Evolutionary conservation across 2,888 invertebrate genomes (phyloP), one percentile per base, ranked within the genome.

Genomic region (Agrotis clavis): DNA sequence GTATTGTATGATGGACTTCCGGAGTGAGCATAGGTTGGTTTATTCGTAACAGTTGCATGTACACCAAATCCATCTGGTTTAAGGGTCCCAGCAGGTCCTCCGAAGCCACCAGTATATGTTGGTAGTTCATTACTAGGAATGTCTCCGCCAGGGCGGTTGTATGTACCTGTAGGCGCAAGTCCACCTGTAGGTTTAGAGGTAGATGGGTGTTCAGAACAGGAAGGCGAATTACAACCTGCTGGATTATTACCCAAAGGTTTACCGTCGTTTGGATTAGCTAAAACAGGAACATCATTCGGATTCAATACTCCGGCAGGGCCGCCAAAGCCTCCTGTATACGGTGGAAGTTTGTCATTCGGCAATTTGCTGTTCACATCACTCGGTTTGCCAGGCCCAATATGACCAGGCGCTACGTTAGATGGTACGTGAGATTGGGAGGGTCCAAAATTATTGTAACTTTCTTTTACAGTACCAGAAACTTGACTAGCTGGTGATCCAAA

Each of bases 21-120:
- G 57, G 74, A 59, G 48, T 80, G 71, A 35, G 61, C 50, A 50
- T 63, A 56, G 18, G 51, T 71, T 56, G 85, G 77, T 35, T 75
- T 77, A 77, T 65, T 76, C 35, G 68, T 53, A 25, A 71, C 70
- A 75, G 71, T 45, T 54, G 59, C 63, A 47, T 71, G 75, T 48
- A 74, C 56, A 59, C 74, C 54, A 73, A 62, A 66, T 67, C 79
- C 83, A 73, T 81, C 75, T 35, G 85, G 84, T 67, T 84, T 88
- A 48, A 86, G 71, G 62, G 83, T 71, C 47, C 91, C 91, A 63
- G 84, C 25, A n/a, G 90, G 87, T 16, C 89, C 93, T 25, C 92
- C 92, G 77, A 93, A 93, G 0, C 91, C 90, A 63, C 91, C 90
- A n/a, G 88, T 86, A 63, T 92, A 92, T 5, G 65, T 45, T n/a